Base-by-base conservation (phyloP, 1,140 invertebrate species). In the Augochlora pura region DNA sequence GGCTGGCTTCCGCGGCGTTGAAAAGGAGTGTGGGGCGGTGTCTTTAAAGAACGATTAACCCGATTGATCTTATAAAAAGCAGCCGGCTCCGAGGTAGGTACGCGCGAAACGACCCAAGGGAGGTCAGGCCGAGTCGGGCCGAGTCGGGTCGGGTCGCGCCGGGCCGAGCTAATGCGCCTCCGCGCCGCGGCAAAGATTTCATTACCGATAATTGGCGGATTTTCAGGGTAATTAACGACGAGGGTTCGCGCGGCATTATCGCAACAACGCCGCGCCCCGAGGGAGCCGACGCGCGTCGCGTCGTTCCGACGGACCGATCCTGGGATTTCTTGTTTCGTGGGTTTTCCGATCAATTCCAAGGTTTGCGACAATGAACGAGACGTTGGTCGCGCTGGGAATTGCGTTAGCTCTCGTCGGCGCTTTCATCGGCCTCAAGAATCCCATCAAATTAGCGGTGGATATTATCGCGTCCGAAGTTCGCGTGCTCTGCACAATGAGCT, bases 41-140 rank as follows among this genome's bases (percentile, higher is more conserved):
- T 84, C 67, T 59, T 79, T 57, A 75, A 83, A 84, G 76, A 78
- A 66, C 77, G 52, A 42, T 85, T 76, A 84, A 85, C 65, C 59
- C 52, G 16, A 67, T 64, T 80, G 62, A 76, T 80, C 54, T 71
- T 38, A 57, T 54, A 76, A 80, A 76, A 76, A 76, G 74, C 57
- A 25, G 39, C 18, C 25, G 23, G 57, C 25, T 67, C n/a, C 14
- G 46, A 14, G 69, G 69, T 83, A 60, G 52, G 76, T 70, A 69
- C 32, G 64, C 49, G 67, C 57, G 52, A 73, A 60, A 64, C 59
- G 62, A 18, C 42, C 42, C 42, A 12, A 32, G 16, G 54, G 16
- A 9, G 8, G 32, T 32, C 32, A 4, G 32, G 32, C 32, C 32
- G 32, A 4, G 32, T 32, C 32, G 32, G 32, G 32, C 32, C 32